Evolutionary conservation across 2,888 invertebrate species (phyloP).

Genomic region (Netelia fuscicornis): DNA sequence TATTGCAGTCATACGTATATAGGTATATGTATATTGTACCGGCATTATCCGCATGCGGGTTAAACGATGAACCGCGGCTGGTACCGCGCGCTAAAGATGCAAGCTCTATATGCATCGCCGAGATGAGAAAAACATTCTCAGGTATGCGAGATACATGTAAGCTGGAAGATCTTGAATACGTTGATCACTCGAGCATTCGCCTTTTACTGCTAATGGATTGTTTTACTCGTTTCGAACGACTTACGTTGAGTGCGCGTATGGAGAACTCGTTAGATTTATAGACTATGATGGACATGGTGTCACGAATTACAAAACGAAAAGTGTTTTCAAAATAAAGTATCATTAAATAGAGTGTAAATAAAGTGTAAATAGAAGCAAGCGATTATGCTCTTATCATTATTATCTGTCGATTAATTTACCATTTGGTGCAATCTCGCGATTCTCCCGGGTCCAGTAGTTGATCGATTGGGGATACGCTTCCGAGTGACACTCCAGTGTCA

Average conservation of each 20-base stretch:
- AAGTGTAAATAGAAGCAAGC: neutral
- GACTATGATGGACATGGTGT: no score
- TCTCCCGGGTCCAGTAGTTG: slow-evolving; percentile 93
- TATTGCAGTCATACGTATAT: neutral
- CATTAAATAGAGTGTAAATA: neutral
- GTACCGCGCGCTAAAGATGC: slow-evolving; percentile 20
- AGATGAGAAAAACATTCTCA: neutral
- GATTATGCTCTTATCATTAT: neutral
- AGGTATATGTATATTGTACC: slow-evolving; percentile 41
- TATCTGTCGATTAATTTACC: slow-evolving; percentile 86
- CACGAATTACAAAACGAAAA: no score
- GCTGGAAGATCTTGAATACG: slow-evolving; percentile 12
- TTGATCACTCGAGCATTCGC: neutral
- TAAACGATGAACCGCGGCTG: slow-evolving; percentile 58
- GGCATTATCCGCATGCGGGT: slow-evolving; percentile 59
- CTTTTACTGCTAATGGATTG: slow-evolving; percentile 6
- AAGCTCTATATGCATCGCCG: neutral
- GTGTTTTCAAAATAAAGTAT: no score
- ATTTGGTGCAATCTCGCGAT: slow-evolving; percentile 91
- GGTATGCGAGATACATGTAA: neutral
- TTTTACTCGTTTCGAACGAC: neutral
- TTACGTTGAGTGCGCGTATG: no score
- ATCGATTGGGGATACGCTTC: slow-evolving; percentile 95
- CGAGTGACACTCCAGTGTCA: slow-evolving; percentile 92
- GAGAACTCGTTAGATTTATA: no score